A percentile compares a stretch with the other conserved stretches of the same genome.
Conservation (phyloP, 2,888 invertebrate species). For the Drosophila atripex region DNA sequence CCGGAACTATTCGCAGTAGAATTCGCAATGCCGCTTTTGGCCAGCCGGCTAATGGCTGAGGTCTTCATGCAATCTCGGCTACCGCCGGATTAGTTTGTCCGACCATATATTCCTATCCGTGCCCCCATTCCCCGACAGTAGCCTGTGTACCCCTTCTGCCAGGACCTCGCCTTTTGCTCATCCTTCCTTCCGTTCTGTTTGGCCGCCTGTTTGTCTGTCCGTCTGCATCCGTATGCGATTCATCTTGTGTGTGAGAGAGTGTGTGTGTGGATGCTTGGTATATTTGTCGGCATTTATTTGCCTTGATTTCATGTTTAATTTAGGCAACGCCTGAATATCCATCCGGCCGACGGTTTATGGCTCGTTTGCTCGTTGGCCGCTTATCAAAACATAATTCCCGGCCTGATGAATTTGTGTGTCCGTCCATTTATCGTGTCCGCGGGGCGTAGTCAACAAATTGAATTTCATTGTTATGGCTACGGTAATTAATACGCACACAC, state of each 20-base stretch:
- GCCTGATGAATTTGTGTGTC: constrained; percentile 51
- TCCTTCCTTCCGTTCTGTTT: constrained; percentile 31
- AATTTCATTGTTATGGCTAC: constrained; percentile 57
- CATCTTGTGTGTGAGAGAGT: constrained; percentile 7
- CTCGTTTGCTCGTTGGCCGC: constrained; percentile 39
- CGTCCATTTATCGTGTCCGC: constrained; percentile 42
- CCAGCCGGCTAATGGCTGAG: constrained; percentile 20
- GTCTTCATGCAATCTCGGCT: constrained; percentile 34
- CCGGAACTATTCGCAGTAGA: constrained; percentile 36
- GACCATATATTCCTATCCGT: constrained; percentile 30
- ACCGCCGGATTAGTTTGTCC: constrained; percentile 50
- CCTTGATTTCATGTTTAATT: constrained; percentile 64
- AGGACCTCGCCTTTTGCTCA: neutral
- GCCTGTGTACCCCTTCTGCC: neutral
- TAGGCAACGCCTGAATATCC: constrained; percentile 24
- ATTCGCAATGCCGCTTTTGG: constrained; percentile 19
- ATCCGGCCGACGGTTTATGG: constrained; percentile 13
- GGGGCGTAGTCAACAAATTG: constrained; percentile 44
- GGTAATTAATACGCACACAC: constrained; percentile 44
- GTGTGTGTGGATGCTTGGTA: constrained; percentile 6
- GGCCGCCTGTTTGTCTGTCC: constrained; percentile 1
- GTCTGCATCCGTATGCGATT: constrained; percentile 20
- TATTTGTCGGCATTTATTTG: constrained; percentile 58
- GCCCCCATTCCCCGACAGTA: neutral
- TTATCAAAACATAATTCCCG: constrained; percentile 64